A percentile compares a stretch with the other conserved stretches of the same genome.
Conservation (phyloP, 2,888 invertebrate genomes). For the Xestia xanthographa region DNA sequence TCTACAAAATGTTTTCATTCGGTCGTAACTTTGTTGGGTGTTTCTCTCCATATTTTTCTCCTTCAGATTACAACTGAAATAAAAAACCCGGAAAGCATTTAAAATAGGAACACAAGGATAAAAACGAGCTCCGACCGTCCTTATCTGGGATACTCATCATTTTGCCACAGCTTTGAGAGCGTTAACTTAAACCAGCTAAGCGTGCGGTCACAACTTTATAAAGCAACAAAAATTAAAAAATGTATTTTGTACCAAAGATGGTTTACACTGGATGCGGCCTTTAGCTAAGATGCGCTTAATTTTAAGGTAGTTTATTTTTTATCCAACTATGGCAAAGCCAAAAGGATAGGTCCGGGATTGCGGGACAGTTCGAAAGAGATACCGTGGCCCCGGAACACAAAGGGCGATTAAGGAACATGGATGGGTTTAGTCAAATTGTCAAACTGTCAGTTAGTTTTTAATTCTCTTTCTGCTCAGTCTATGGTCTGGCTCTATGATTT, state of each 20-base stretch:
- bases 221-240: conserved; percentile 18
- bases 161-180: conserved; percentile 53
- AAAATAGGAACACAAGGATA: conserved; percentile 51
- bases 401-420: too few relatives aligned
- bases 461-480: too few relatives aligned
- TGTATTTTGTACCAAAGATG: background rate
- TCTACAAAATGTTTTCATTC: background rate
- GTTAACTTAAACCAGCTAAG: conserved; percentile 55
- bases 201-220: conserved; percentile 41
- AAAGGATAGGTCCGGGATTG: too few relatives aligned
- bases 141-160: conserved; percentile 61
- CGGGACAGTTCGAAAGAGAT: too few relatives aligned
- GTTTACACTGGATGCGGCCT: background rate
- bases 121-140: conserved; percentile 45
- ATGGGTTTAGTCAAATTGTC: too few relatives aligned
- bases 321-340: background rate
- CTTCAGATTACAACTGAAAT: conserved; percentile 27
- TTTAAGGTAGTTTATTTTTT: background rate
- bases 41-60: conserved; percentile 27
- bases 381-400: too few relatives aligned
- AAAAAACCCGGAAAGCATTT: conserved; percentile 44
- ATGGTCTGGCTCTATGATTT: too few relatives aligned
- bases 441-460: too few relatives aligned
- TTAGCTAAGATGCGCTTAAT: background rate
- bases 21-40: background rate